These are phyloP conservation scores for Papilio demoleus DNA, from an alignment of 2,888 invertebrate genomes.

Conservation along the genomic window DNA sequence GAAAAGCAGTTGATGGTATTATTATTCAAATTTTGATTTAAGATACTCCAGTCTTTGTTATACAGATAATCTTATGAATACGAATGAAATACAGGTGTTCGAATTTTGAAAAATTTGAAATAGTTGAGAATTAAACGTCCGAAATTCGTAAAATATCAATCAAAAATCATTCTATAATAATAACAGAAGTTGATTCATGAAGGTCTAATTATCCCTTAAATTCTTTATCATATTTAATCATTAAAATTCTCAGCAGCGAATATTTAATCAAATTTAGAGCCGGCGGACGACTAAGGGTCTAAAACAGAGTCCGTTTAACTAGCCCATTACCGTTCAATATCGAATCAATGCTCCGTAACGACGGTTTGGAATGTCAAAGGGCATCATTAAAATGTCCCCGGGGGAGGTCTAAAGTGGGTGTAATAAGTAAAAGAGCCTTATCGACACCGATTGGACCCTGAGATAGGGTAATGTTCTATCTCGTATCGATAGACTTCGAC, in stretches of 20 bases:
- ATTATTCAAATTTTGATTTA: slow-evolving; percentile 39
- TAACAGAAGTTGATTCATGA: no score
- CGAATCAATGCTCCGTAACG: slow-evolving; percentile 56
- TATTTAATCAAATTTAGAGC: slow-evolving; percentile 31
- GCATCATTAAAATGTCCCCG: slow-evolving; percentile 62
- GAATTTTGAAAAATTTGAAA: no score
- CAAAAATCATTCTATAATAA: no score
- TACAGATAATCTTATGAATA: slow-evolving; percentile 29
- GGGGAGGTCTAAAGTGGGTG: slow-evolving; percentile 60
- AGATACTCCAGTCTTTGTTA: slow-evolving; percentile 27
- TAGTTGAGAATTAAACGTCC: no score
- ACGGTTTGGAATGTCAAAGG: slow-evolving; percentile 61
- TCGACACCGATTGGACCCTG: slow-evolving; percentile 48
- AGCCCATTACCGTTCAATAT: slow-evolving; percentile 57
- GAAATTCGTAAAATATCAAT: no score
- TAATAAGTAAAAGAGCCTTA: slow-evolving; percentile 51
- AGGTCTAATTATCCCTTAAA: no score
- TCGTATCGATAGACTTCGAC: slow-evolving; percentile 19
- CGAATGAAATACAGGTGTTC: slow-evolving; percentile 6
- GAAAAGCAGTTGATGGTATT: slow-evolving; percentile 29
- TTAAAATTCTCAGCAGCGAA: background rate
- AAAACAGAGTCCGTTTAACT: slow-evolving; percentile 48
- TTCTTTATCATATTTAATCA: no score
- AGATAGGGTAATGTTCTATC: slow-evolving; percentile 45
- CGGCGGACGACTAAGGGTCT: slow-evolving; percentile 5